Base-by-base conservation (phyloP, 2,797 vertebrate species). In the Sylvilagus floridanus region DNA sequence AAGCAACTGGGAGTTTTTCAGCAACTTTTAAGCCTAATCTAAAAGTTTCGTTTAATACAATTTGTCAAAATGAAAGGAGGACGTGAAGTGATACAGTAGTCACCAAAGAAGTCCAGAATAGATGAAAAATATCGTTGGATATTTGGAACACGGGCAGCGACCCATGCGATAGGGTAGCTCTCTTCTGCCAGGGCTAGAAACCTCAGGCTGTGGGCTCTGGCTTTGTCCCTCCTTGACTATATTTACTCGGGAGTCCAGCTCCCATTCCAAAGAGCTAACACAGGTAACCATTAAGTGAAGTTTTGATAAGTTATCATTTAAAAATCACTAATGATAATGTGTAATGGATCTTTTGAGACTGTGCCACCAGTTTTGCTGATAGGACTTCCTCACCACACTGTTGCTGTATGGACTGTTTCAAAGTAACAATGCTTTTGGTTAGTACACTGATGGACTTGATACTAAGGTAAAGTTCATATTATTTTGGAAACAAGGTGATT, bases 91-190 rank as follows among this genome's bases (percentile, higher is more conserved):
- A 57, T 86, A 86, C 32, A 65, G 75, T 96, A 84, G 66, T 97
- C 78, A 94, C 95, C 97, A 87, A 92, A 90, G 95, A 97, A 97
- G 93, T 96, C 84, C 91, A 90, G 73, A 91, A 95, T 95, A 91
- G 88, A 98, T 98, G 98, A 98, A 79, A 97, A 98, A 98, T 98
- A 97, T 96, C 83, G 4, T 62, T 87, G 82, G 97, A 91, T 98
- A 98, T 98, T 98, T 98, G 95, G 98, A 98, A 75, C 95, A 96
- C 63, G 84, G 91, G 97, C 69, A 91, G 95, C 96, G 97, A 84
- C 88, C 69, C 28, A 77, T 71, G 13, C 94, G 91, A 11, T 96
- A 94, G 19, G 57, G 22, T 81, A 79, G 87, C 90, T 96, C 96
- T 73, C 93, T 90, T 86, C 97, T 89, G 79, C 94, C 22, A 57